A percentile compares a stretch with the other conserved stretches of the same genome.
phyloP scores from a whole-genome alignment of 2,888 invertebrate species.

The Drosophila atripex region DNA sequence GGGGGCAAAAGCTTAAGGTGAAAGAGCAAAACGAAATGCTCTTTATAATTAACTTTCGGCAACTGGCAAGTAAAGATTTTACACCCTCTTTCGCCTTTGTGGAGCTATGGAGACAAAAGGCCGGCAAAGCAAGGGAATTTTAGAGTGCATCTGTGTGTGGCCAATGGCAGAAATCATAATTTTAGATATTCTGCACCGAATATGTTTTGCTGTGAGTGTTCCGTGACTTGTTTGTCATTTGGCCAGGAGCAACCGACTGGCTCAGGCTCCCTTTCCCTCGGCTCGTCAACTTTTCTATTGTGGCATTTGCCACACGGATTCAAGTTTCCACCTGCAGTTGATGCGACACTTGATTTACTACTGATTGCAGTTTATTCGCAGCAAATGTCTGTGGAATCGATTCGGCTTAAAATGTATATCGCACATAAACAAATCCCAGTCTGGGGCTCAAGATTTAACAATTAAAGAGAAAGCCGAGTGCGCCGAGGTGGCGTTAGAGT shows the following conservation, averaged over 20 bases:
- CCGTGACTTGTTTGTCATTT: constrained; percentile 45
- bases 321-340: constrained; percentile 57
- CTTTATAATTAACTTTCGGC: constrained; percentile 70
- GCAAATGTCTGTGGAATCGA: constrained; percentile 47
- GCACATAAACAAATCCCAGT: constrained; percentile 12
- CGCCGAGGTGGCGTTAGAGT: constrained; percentile 18
- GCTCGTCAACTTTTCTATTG: constrained; percentile 46
- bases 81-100: constrained; percentile 30
- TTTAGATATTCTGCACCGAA: constrained; percentile 61
- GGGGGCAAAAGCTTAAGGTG: constrained; percentile 13
- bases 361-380: constrained; percentile 71
- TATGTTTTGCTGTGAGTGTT: constrained; percentile 10
- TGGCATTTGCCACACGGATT: constrained; percentile 34
- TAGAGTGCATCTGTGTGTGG: constrained; percentile 50
- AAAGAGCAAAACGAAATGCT: constrained; percentile 39
- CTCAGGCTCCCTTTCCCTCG: constrained; percentile 16
- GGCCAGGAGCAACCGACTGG: constrained; percentile 43
- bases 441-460: constrained; percentile 38
- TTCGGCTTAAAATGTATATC: constrained; percentile 7
- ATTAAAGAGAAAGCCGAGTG: constrained; percentile 44
- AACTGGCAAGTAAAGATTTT: constrained; percentile 56
- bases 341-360: constrained; percentile 68
- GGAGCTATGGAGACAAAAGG: constrained; percentile 22
- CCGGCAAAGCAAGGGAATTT: background rate
- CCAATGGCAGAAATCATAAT: constrained; percentile 73